Evolutionary conservation across 2,797 vertebrate species (phyloP).

Genomic region (Picus viridis): DNA sequence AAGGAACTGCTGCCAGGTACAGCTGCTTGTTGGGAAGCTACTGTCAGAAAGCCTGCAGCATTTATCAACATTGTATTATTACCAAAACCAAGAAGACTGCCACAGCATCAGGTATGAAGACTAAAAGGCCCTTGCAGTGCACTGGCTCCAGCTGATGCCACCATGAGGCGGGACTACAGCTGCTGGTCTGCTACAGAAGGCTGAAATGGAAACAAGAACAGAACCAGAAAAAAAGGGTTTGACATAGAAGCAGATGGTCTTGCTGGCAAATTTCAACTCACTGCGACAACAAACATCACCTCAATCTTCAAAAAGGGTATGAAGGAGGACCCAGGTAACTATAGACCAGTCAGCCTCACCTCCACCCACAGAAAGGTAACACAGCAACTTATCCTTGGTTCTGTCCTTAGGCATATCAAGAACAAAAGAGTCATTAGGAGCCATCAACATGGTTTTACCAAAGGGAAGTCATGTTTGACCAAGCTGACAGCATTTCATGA

Average conservation of each 20-base stretch:
- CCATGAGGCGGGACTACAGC: accelerated
- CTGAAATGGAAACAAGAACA: neutral
- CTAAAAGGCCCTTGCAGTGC: neutral
- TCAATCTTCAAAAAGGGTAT: too few species aligned
- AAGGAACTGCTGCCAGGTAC: neutral
- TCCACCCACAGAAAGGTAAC: too few species aligned
- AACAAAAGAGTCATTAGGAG: too few species aligned
- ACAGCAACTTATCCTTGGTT: too few species aligned
- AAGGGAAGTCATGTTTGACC: too few species aligned
- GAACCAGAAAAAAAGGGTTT: neutral
- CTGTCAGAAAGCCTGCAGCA: neutral
- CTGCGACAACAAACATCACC: neutral
- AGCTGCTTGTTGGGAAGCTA: neutral
- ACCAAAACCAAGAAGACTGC: neutral
- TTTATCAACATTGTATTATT: neutral
- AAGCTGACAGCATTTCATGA: too few species aligned
- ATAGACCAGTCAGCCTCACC: too few species aligned
- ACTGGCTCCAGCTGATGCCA: accelerated
- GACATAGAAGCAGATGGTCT: neutral
- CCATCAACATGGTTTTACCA: too few species aligned
- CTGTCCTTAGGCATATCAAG: too few species aligned
- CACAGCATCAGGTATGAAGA: neutral
- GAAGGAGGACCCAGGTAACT: too few species aligned
- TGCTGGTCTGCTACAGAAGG: neutral
- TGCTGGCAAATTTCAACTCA: accelerated